Evolutionary conservation across 2,113 vertebrate species (phyloP).

Genomic region (Eubucco bourcierii): DNA sequence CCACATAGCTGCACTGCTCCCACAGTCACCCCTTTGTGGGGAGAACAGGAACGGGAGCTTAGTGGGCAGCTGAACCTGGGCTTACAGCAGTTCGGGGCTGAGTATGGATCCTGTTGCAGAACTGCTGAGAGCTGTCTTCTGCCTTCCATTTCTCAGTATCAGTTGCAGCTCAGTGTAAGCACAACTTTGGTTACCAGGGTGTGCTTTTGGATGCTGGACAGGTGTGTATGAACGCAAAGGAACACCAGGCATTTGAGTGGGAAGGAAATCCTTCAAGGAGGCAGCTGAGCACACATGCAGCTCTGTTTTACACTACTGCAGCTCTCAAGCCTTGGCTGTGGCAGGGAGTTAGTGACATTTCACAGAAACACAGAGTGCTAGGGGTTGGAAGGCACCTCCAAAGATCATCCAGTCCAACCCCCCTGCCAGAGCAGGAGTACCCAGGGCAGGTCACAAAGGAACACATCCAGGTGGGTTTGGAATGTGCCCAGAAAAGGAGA

Average conservation of each 20-base stretch:
- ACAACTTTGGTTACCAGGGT: neutral
- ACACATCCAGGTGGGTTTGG: too few relatives aligned
- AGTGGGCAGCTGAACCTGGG: neutral
- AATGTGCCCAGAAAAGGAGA: too few relatives aligned
- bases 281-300: neutral
- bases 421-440: too few relatives aligned
- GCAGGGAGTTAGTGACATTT: neutral
- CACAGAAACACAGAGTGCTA: neutral
- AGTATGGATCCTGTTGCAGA: neutral
- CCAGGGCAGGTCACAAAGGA: too few relatives aligned
- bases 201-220: neutral
- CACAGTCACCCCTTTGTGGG: accelerated
- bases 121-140: neutral
- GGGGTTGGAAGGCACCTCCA: too few relatives aligned
- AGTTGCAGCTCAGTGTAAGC: neutral
- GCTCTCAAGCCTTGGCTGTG: neutral
- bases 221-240: neutral
- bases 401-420: too few relatives aligned
- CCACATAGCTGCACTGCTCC: neutral
- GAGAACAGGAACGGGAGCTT: accelerated
- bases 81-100: neutral
- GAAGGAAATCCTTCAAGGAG: neutral
- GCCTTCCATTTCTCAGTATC: neutral
- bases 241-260: neutral
- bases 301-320: neutral